Percentiles rank a stretch among this genome's conserved stretches.
Conservation (phyloP, 2,888 invertebrate genomes). For the Drosophila mettleri region DNA sequence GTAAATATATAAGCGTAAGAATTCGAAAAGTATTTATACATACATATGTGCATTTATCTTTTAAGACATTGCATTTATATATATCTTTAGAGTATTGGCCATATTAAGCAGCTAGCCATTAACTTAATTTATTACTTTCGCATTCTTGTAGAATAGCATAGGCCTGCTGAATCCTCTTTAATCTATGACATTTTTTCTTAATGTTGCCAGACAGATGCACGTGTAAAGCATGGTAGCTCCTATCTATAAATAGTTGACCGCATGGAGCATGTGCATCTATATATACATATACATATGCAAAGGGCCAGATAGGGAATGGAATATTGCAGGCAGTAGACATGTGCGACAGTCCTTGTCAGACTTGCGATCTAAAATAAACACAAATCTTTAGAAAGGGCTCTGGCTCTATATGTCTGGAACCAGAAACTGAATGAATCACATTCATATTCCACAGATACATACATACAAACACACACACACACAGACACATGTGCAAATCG, state of each 20-base stretch:
- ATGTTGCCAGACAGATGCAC: slow-evolving; percentile 27
- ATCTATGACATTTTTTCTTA: slow-evolving; percentile 27
- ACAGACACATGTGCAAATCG: slow-evolving; percentile 9
- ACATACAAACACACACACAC: slow-evolving; percentile 1
- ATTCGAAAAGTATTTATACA: background rate
- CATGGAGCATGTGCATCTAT: slow-evolving; percentile 42
- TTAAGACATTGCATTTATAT: background rate
- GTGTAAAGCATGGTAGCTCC: slow-evolving; percentile 7
- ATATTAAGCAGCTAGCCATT: background rate
- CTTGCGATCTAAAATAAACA: slow-evolving; percentile 33
- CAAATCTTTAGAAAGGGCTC: slow-evolving; percentile 2
- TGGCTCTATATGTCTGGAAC: background rate
- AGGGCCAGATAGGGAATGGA: slow-evolving; percentile 3
- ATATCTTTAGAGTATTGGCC: background rate
- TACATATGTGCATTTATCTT: too few relatives aligned
- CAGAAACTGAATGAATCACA: slow-evolving; percentile 27
- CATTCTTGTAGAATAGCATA: background rate
- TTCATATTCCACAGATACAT: background rate
- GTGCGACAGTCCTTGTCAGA: slow-evolving; percentile 4
- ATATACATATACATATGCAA: background rate
- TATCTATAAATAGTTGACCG: slow-evolving; percentile 47
- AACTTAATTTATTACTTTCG: slow-evolving; percentile 2
- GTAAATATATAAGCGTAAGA: background rate
- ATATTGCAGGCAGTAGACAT: slow-evolving; percentile 16
- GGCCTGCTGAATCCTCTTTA: slow-evolving; percentile 2